Base-by-base conservation (phyloP, 2,888 invertebrate species). In the Linnaemya vulpina region DNA sequence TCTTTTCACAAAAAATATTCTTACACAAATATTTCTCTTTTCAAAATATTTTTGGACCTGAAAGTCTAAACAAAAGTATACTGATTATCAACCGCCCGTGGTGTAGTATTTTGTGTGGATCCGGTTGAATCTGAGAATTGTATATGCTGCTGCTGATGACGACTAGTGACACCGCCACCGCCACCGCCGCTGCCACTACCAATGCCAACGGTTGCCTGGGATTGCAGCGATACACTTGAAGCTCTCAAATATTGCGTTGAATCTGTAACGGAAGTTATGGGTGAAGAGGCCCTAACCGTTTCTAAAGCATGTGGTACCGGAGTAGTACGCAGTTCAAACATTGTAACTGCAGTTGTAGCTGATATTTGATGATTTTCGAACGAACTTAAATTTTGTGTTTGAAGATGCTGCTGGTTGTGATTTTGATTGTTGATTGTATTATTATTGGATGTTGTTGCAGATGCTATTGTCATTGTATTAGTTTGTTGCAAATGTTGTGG, bases 1-100 rank as follows among this genome's bases (percentile, higher is more conserved):
- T 10, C 15, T 3, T 46, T 20, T 51, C 10, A 51, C 9, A n/a
- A 51, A 40, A 68, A 49, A 60, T 43, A 68, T 68, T 77, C 68
- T 78, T 63, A 71, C 63, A 78, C 43, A 55, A 53, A 53, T 11
- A 17, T 55, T 55, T 53, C 20, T 60, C 67, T 68, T 40, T 74
- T n/a, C 58, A 68, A 49, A 74, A 51, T 67, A 70, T 3, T 5
- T 49, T 35, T 11, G 60, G 30, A 62, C 38, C 17, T n/a, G 17
- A 71, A 60, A 30, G 11, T 51, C 93, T 93, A 95, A 86, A 95
- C 95, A 92, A 95, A 96, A 90, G 95, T 95, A 92, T 97, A 97
- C 87, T 96, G 96, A 93, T 97, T 97, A 92, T 97, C 97, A 17
- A 97, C 94, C 30, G 97, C 97, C 77, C 97, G 90, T 22, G 91